Evolutionary conservation across 2,888 invertebrate genomes (phyloP), one percentile per base, ranked within the genome.

Genomic region (Periphyllus acericola): DNA sequence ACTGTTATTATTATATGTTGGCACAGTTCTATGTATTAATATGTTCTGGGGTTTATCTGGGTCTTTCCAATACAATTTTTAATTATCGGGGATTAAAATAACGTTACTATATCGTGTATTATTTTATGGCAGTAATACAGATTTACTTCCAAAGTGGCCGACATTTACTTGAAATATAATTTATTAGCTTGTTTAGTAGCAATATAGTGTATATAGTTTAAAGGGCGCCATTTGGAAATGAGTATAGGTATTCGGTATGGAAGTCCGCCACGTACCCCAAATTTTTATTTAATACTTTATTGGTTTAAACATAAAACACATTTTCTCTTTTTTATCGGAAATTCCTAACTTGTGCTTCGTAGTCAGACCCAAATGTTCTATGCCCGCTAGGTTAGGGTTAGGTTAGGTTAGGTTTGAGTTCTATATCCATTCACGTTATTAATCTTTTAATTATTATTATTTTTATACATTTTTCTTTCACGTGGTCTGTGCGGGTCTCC

Each of bases 131-230:
- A 14, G 25, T 36, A 36, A 60, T 79, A 25, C 25, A 55, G 32
- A 55, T 78, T 78, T 21, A 55, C 34, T 32, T 55, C 11, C 32
- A 60, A 25, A 60, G 9, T 14, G 17, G 60, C 4, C 36, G 52
- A 60, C 2, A 36, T 66, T 60, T 6, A n/a, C 17, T 79, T 36
- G n/a, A 79, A 79, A 36, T 79, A 60, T 60, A 79, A 79, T 79
- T 25, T 60, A 60, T 60, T n/a, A 78, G 34, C n/a, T 60, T 60
- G 6, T 55, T 36, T 14, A 34, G 32, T 55, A 36, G 6, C 19
- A 40, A 40, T 55, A 29, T 36, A 36, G 34, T 36, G 40, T 1
- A 40, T 55, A 29, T 36, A 36, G 34, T 36, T 75, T 1, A 5
- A 11, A 46, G 32, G 21, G 25, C 34, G 36, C 55, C 19, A 34